A percentile compares a stretch with the other conserved stretches of the same genome.
Evolutionary conservation across 2,888 invertebrate genomes (phyloP).

Genomic region (Dryobota labecula): DNA sequence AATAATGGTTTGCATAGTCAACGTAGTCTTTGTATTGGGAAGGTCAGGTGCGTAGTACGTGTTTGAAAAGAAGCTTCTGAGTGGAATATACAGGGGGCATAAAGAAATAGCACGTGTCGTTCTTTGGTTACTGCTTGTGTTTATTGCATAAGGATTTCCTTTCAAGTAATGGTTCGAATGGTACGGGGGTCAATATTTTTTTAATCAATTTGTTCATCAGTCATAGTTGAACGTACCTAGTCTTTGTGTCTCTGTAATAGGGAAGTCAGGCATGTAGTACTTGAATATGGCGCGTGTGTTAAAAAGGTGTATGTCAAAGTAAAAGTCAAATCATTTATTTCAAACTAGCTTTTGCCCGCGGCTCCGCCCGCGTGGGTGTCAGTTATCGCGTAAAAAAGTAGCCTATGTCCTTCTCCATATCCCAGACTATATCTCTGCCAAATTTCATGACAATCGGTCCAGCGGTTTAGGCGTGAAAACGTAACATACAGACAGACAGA

Average conservation of each 20-base stretch:
- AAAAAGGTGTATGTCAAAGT: too few species aligned
- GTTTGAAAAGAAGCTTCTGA: background rate
- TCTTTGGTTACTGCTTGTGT: background rate
- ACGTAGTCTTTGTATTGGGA: background rate
- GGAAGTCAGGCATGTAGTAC: background rate
- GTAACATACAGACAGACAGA: too few species aligned
- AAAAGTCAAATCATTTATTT: too few species aligned
- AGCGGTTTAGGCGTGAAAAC: too few species aligned
- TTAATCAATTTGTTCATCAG: background rate
- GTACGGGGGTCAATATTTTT: too few species aligned
- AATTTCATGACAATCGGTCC: too few species aligned
- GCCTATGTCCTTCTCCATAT: too few species aligned
- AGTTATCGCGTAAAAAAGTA: too few species aligned
- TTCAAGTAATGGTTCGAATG: background rate
- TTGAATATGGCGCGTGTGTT: too few species aligned
- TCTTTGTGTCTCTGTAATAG: background rate
- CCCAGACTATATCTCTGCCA: too few species aligned
- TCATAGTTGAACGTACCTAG: background rate
- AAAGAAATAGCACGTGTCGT: background rate
- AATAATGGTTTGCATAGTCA: background rate
- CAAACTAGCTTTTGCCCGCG: too few species aligned
- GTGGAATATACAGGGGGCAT: background rate
- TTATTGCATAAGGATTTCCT: background rate
- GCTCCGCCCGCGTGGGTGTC: too few species aligned
- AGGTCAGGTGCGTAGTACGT: background rate